Evolutionary conservation across 2,113 vertebrate genomes (phyloP).

Genomic region (Notechis scutatus): DNA sequence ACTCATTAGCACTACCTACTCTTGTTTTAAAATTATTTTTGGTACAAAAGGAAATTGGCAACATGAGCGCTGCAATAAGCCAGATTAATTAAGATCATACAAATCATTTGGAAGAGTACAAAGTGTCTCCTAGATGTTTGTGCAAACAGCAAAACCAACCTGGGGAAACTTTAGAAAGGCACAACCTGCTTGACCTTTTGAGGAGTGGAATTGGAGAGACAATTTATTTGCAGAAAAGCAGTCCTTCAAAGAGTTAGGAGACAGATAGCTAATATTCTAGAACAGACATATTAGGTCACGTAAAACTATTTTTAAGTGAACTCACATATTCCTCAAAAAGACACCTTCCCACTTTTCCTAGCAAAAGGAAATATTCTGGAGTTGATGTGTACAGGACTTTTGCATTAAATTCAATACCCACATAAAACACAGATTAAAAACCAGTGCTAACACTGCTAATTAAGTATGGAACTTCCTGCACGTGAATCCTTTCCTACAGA

Average conservation of each 20-base stretch:
- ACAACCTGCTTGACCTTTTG: background rate
- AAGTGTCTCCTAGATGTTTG: background rate
- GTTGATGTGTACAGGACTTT: background rate
- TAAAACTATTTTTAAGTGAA: background rate
- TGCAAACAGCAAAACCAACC: background rate
- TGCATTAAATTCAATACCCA: background rate
- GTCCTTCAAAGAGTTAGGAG: background rate
- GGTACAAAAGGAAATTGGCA: background rate
- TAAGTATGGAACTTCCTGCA: background rate
- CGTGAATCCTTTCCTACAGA: background rate
- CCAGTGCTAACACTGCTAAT: background rate
- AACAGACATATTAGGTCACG: background rate
- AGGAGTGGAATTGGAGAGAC: background rate
- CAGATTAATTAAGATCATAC: background rate
- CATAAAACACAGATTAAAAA: background rate
- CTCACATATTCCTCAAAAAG: background rate
- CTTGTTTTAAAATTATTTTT: background rate
- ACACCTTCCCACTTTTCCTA: background rate
- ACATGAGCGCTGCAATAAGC: background rate
- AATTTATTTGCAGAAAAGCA: background rate
- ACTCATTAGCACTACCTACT: background rate
- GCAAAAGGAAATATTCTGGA: background rate
- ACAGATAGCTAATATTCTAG: background rate
- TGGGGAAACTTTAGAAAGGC: background rate
- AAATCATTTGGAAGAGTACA: background rate